Conservation (phyloP, 2,113 vertebrate species). For the Echinops telfairi region DNA sequence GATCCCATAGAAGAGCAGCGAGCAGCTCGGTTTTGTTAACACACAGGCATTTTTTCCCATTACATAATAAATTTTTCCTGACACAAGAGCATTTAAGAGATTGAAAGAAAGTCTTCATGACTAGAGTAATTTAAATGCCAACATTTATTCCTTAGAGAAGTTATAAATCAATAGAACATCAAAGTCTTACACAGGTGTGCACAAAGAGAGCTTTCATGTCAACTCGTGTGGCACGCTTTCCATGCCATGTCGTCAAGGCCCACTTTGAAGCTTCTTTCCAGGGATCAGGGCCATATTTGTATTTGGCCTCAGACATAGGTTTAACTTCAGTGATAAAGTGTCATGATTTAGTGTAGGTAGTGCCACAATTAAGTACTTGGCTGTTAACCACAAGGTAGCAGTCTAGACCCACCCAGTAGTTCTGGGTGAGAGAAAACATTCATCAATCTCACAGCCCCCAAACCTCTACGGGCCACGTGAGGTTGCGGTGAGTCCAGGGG, state of each 20-base stretch:
- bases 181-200: background rate
- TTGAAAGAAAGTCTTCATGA: slow-evolving; percentile 65
- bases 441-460: too few relatives aligned
- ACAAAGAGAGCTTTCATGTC: slow-evolving; percentile 10
- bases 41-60: background rate
- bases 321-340: background rate
- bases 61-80: slow-evolving; percentile 55
- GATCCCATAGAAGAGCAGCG: slow-evolving; percentile 22
- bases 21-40: slow-evolving; percentile 4
- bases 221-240: slow-evolving; percentile 41
- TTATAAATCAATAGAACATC: slow-evolving; percentile 43
- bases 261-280: slow-evolving; percentile 59
- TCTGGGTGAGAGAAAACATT: background rate
- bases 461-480: too few relatives aligned
- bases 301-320: background rate
- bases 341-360: background rate
- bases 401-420: background rate
- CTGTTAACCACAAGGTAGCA: background rate
- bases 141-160: slow-evolving; percentile 60
- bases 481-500: background rate
- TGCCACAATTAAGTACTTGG: background rate
- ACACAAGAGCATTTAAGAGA: slow-evolving; percentile 54
- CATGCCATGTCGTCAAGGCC: slow-evolving; percentile 10
- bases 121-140: slow-evolving; percentile 60
- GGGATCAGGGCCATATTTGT: slow-evolving; percentile 3